Evolutionary conservation across 2,113 vertebrate genomes (phyloP).

Genomic region (Pterocles gutturalis): DNA sequence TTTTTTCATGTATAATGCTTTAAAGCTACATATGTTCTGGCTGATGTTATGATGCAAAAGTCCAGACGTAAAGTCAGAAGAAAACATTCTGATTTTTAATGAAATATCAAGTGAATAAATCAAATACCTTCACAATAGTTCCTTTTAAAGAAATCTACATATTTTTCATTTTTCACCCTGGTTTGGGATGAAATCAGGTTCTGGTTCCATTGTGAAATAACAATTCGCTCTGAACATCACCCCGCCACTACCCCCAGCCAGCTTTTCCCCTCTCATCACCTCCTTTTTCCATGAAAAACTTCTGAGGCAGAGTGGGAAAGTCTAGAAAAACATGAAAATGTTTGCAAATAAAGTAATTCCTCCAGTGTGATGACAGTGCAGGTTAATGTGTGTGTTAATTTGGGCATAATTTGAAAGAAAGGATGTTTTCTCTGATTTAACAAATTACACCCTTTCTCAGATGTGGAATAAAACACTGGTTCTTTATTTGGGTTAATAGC

Average conservation of each 20-base stretch:
- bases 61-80: not conserved
- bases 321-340: not conserved
- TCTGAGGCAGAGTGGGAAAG: accelerated
- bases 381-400: not conserved
- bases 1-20: not conserved
- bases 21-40: not conserved
- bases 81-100: not conserved
- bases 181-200: not conserved
- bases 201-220: not conserved
- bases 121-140: not conserved
- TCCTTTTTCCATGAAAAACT: not conserved
- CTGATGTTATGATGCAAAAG: not conserved
- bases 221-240: not conserved
- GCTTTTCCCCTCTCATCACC: not conserved
- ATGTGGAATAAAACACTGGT: not conserved
- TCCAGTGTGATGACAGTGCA: too few species aligned
- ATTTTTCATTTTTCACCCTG: not conserved
- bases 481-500: not conserved
- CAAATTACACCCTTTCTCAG: not conserved
- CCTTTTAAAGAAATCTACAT: not conserved
- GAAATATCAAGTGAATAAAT: not conserved
- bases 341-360: not conserved
- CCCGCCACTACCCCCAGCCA: accelerated
- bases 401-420: not conserved
- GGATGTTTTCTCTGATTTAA: not conserved